phyloP scores from a whole-genome alignment of 2,888 invertebrate species.

The Schrankia costaestrigalis region DNA sequence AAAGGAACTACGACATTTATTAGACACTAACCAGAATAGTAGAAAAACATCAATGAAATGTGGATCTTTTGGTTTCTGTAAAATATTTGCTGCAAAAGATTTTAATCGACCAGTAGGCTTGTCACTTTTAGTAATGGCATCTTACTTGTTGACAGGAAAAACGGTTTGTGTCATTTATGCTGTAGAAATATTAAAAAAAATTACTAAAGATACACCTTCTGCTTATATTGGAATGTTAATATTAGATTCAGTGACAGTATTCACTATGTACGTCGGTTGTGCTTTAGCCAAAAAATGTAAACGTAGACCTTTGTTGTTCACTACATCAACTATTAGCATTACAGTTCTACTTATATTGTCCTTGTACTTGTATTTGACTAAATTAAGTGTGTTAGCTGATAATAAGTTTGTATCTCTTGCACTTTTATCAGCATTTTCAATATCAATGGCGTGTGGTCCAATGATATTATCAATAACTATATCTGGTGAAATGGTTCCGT shows the following conservation, averaged over 20 bases:
- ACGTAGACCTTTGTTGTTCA: conserved; percentile 29
- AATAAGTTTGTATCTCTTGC: conserved; percentile 4
- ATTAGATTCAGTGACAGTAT: conserved; percentile 38
- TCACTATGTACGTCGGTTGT: conserved; percentile 36
- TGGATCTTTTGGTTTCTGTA: background rate
- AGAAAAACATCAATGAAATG: background rate
- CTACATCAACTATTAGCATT: conserved; percentile 21
- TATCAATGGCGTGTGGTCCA: conserved; percentile 39
- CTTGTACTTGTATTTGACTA: conserved; percentile 4
- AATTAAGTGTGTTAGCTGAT: conserved; percentile 1
- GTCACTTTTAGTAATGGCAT: conserved; percentile 23
- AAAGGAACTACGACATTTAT: background rate
- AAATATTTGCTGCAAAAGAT: conserved; percentile 7
- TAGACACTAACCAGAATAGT: background rate
- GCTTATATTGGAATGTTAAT: conserved; percentile 38
- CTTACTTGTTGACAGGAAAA: conserved; percentile 42
- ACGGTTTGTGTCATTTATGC: conserved; percentile 34
- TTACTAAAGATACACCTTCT: conserved; percentile 29
- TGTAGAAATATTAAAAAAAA: conserved; percentile 39
- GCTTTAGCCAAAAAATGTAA: conserved; percentile 22
- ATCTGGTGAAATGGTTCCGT: conserved; percentile 31
- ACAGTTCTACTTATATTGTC: conserved; percentile 13
- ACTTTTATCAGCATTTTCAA: conserved; percentile 3
- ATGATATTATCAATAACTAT: conserved; percentile 31
- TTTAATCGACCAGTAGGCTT: conserved; percentile 37